These are phyloP conservation scores for Hirudinaria manillensis DNA, from an alignment of 2,888 invertebrate genomes.

Conservation along the genomic window DNA sequence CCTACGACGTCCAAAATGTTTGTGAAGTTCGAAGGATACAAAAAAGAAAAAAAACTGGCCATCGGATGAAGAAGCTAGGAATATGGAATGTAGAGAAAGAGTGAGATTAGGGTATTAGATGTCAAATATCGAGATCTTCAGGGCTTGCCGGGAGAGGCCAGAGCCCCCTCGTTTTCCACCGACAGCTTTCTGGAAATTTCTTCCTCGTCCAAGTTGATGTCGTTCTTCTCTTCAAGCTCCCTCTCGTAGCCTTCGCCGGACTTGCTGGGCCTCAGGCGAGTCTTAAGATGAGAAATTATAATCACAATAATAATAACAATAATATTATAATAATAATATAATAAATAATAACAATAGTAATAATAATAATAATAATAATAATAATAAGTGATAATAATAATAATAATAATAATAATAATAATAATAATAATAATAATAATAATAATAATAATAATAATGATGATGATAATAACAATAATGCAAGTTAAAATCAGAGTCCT, in stretches of 20 bases:
- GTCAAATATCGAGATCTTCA: slow-evolving; percentile 1
- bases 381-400: too few relatives aligned
- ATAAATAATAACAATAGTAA: background rate
- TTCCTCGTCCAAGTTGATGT: background rate
- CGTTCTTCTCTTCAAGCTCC: slow-evolving; percentile 7
- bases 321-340: background rate
- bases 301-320: background rate
- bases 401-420: background rate
- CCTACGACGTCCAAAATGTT: too few relatives aligned
- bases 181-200: background rate
- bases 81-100: too few relatives aligned
- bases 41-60: too few relatives aligned
- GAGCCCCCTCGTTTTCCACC: background rate
- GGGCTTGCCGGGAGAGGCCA: background rate
- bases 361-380: background rate
- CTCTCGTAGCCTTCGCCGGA: slow-evolving; percentile 18
- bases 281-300: background rate
- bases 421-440: background rate
- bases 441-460: background rate
- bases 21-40: too few relatives aligned
- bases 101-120: too few relatives aligned
- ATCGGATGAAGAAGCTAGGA: too few relatives aligned
- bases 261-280: background rate
- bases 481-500: background rate
- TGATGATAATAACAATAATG: background rate